Percentiles rank a stretch among this genome's conserved stretches.
phyloP scores from a whole-genome alignment of 2,113 vertebrate genomes.

The Mus musculus region DNA sequence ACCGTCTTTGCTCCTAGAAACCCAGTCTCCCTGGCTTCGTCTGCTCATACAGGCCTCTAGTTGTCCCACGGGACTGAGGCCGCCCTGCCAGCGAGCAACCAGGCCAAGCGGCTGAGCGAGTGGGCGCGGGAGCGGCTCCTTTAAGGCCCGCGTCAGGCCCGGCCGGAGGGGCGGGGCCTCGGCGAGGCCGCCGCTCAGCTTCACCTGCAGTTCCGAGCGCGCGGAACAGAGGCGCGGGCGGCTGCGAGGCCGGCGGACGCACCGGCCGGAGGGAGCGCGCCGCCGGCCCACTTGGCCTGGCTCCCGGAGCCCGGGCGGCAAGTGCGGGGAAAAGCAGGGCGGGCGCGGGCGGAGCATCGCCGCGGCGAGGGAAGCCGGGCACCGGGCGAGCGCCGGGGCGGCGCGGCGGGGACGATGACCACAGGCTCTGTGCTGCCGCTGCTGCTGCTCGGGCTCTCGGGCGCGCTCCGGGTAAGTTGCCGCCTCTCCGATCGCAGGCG shows the following conservation, averaged over 20 bases:
- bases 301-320: conserved; percentile 52
- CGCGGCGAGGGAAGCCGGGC: conserved; percentile 32
- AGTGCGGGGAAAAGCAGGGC: conserved; percentile 52
- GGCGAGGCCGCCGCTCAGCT: conserved; percentile 78
- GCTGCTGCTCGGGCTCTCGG: conserved; percentile 71
- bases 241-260: conserved; percentile 67
- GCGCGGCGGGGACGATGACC: conserved; percentile 77
- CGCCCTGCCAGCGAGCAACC: too few species aligned
- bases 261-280: conserved; percentile 66
- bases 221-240: conserved; percentile 75
- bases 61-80: accelerated
- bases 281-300: conserved; percentile 69
- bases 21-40: background rate
- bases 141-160: conserved; percentile 80
- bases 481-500: background rate
- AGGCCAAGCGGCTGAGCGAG: background rate
- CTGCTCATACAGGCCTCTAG: background rate
- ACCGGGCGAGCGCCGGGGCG: conserved; percentile 21
- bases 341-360: conserved; percentile 61
- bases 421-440: conserved; percentile 70
- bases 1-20: too few species aligned
- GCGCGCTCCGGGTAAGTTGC: conserved; percentile 84
- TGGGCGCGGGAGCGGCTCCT: conserved; percentile 61
- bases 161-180: conserved; percentile 81
- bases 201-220: conserved; percentile 85